Percentiles rank a stretch among this genome's conserved stretches.
Evolutionary conservation across 2,888 invertebrate genomes (phyloP).

Genomic region (Brachynemurus nebulosus): DNA sequence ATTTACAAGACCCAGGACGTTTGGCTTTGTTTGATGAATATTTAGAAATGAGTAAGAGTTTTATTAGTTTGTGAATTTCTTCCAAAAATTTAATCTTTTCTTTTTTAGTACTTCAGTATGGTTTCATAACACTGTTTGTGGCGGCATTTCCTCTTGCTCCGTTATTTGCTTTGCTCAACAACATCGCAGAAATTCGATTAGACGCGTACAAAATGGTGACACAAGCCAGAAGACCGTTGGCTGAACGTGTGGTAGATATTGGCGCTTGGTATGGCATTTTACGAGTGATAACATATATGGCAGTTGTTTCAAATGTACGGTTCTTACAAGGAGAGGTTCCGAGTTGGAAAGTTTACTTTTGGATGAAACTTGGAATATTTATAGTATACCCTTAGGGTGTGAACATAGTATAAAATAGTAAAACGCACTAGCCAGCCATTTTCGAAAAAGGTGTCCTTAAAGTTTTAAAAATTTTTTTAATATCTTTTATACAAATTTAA

Average conservation of each 20-base stretch:
- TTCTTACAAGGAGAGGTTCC: too few species aligned
- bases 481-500: too few species aligned
- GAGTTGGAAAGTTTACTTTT: too few species aligned
- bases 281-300: conserved; percentile 79
- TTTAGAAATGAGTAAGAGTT: conserved; percentile 77
- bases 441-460: too few species aligned
- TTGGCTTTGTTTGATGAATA: conserved; percentile 93
- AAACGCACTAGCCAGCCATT: too few species aligned
- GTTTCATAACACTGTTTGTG: conserved; percentile 93
- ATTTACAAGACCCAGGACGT: conserved; percentile 76
- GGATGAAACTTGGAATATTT: too few species aligned
- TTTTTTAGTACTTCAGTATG: conserved; percentile 81
- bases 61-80: neutral
- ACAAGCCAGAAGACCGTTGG: conserved; percentile 75
- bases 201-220: conserved; percentile 98
- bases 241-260: conserved; percentile 83
- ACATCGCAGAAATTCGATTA: conserved; percentile 84
- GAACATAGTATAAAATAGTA: too few species aligned
- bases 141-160: conserved; percentile 96
- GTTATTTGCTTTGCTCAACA: conserved; percentile 87
- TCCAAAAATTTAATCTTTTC: conserved; percentile 5
- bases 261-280: conserved; percentile 89
- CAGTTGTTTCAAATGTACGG: conserved; percentile 68
- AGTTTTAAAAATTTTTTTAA: too few species aligned
- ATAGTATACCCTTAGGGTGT: too few species aligned